Conservation (phyloP, 2,888 invertebrate species). For the Salticus scenicus region DNA sequence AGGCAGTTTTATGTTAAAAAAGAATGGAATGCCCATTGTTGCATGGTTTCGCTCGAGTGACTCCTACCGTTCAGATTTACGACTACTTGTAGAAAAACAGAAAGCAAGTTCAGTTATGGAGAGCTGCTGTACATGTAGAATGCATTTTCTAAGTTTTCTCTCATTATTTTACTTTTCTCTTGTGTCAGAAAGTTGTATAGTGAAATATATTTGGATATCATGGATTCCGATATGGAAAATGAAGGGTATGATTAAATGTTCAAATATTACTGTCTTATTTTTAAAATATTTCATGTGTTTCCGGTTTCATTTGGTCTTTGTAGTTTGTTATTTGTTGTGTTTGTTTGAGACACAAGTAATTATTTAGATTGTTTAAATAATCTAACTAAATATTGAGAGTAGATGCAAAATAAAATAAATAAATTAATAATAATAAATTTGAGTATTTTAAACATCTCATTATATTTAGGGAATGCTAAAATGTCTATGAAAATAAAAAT, state of each 20-base stretch:
- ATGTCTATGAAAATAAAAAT: no score
- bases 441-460: no score
- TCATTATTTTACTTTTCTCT: slow-evolving; percentile 45
- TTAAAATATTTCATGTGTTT: no score
- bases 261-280: no score
- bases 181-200: slow-evolving; percentile 51
- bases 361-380: no score
- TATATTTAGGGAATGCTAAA: no score
- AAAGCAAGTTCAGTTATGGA: slow-evolving; percentile 56
- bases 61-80: slow-evolving; percentile 33
- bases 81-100: slow-evolving; percentile 51
- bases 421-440: no score
- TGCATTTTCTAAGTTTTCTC: slow-evolving; percentile 45
- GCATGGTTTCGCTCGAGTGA: slow-evolving; percentile 48
- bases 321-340: no score
- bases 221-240: slow-evolving; percentile 51
- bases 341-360: no score
- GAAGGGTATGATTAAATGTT: slow-evolving; percentile 34
- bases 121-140: slow-evolving; percentile 60
- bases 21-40: slow-evolving; percentile 69
- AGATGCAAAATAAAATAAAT: no score
- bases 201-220: slow-evolving; percentile 38
- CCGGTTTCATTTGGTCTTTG: no score
- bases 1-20: slow-evolving; percentile 24
- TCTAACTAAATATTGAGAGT: no score